Evolutionary conservation across 2,113 vertebrate species (phyloP), one percentile per base, ranked within the genome.

Genomic region (Corythoichthys haematopterus): DNA sequence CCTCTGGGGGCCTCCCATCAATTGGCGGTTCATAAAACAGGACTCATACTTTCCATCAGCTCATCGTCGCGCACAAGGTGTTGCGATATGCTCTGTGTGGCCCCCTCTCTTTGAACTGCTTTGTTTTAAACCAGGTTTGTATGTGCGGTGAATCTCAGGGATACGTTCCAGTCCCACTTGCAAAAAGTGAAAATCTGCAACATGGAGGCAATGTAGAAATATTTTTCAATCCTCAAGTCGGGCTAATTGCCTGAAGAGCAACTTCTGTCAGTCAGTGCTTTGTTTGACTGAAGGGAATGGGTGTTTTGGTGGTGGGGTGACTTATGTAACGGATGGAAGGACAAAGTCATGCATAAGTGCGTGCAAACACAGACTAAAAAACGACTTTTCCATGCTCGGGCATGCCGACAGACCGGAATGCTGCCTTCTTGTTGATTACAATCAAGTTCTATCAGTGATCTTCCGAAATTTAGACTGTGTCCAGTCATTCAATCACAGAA

Each of bases 361-460:
- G 14, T 72, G 77, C 80, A 71, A 73, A 78, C 74, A 76, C 40
- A 67, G 43, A 12, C 48, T 64, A 72, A 45, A 62, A 53, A 50
- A 28, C 14, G 16, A 6, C 57, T 66, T 78, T 60, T 76, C 79
- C 80, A 50, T 78, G 85, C 69, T 61, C 68, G 7, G 57, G 75
- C 84, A 78, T 73, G 84, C 75, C 33, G 64, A 53, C 52, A 71
- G 59, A 51, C 64, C 58, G 82, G 84, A 84, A 88, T 75, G 79
- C 65, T 15, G 66, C 57, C 63, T 82, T 63, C 78, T 85, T 80
- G 85, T 77, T 81, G 79, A 28, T 28, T 28, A 28, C 20, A 28
- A 28, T 28, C 20, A 28, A 28, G 20, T 28, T 28, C 20, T 28
- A 28, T 28, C 20, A 28, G 20, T 28, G 20, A 28, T 28, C 20